These are phyloP conservation scores for Tragelaphus strepsiceros DNA, from an alignment of 2,113 vertebrate species.

Conservation along the genomic window DNA sequence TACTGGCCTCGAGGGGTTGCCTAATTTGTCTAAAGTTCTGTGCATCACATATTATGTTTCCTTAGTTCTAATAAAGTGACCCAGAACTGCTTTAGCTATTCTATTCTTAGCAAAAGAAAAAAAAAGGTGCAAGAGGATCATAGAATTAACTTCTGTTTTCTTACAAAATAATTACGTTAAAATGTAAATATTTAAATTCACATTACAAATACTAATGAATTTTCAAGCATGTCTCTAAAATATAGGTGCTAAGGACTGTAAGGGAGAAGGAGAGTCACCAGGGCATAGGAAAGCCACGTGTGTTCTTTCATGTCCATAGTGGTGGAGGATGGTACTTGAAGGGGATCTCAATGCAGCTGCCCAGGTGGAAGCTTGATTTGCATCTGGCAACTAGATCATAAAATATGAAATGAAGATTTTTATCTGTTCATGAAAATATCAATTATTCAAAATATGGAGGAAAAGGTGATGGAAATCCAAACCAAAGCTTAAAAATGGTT, in stretches of 20 bases:
- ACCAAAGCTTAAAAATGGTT: background rate
- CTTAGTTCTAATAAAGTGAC: background rate
- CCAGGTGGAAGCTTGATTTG: background rate
- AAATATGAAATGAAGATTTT: background rate
- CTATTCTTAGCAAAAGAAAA: background rate
- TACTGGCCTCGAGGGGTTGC: background rate
- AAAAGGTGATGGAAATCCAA: background rate
- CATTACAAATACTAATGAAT: background rate
- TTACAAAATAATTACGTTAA: background rate
- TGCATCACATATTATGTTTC: background rate
- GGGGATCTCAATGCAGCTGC: background rate
- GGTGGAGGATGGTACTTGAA: background rate
- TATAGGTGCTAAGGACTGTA: background rate
- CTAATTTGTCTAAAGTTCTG: background rate
- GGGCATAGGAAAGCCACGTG: background rate
- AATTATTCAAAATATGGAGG: background rate
- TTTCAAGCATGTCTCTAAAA: background rate
- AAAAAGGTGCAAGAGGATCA: background rate
- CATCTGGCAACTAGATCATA: background rate
- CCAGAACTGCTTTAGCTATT: background rate
- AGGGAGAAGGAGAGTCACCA: background rate
- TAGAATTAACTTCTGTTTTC: background rate
- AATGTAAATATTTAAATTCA: slow-evolving; percentile 37
- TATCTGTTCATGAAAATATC: background rate
- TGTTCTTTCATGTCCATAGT: background rate